These are phyloP conservation scores for Pteruthius melanotis DNA, from an alignment of 2,113 vertebrate genomes.

Conservation along the genomic window DNA sequence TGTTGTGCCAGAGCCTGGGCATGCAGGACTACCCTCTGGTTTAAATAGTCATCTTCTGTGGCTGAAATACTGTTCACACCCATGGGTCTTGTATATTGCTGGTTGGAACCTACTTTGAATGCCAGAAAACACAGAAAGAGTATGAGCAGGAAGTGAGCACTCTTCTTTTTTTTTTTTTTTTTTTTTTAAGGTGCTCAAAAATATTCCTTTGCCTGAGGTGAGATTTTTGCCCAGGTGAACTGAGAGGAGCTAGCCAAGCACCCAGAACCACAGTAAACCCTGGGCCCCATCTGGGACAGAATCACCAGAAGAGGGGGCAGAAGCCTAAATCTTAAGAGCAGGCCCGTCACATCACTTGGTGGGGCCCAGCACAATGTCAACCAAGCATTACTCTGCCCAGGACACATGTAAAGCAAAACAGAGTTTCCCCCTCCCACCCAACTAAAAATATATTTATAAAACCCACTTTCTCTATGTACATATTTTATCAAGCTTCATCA, in stretches of 20 bases:
- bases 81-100: background rate
- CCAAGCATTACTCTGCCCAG: background rate
- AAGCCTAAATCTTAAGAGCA: background rate
- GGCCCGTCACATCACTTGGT: background rate
- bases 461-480: background rate
- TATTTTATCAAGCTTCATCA: background rate
- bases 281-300: background rate
- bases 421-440: background rate
- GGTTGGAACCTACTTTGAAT: background rate
- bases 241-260: background rate
- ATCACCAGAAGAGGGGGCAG: background rate
- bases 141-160: fast-evolving
- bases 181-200: background rate
- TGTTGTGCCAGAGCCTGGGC: background rate
- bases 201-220: background rate
- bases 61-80: background rate
- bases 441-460: background rate
- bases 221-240: background rate
- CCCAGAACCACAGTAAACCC: background rate
- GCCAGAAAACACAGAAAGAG: background rate
- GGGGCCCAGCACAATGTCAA: background rate
- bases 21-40: background rate
- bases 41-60: background rate
- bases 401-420: background rate
- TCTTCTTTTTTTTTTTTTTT: background rate